A percentile compares a stretch with the other conserved stretches of the same genome.
Conservation (phyloP, 2,888 invertebrate species). For the Barypeithes pellucidus region DNA sequence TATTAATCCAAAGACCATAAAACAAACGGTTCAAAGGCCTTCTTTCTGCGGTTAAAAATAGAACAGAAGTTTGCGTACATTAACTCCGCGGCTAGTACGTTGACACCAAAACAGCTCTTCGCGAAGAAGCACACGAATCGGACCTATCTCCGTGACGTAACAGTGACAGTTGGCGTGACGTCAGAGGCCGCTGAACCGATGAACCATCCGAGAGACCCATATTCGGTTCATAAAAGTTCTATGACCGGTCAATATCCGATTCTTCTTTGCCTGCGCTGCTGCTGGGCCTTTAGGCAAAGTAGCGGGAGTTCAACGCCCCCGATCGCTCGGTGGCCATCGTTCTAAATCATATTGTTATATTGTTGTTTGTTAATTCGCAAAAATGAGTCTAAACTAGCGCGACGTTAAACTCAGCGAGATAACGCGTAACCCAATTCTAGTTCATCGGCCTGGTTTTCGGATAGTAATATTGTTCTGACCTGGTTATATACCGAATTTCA, state of each 20-base stretch:
- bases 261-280: slow-evolving; percentile 25
- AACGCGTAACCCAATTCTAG: slow-evolving; percentile 60
- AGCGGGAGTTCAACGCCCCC: slow-evolving; percentile 53
- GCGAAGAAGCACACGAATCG: slow-evolving; percentile 44
- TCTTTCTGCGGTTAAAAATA: slow-evolving; percentile 36
- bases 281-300: neutral
- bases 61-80: slow-evolving; percentile 33
- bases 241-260: slow-evolving; percentile 60
- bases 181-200: slow-evolving; percentile 59
- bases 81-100: slow-evolving; percentile 57
- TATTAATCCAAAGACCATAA: neutral
- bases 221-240: slow-evolving; percentile 72
- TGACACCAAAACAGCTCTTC: slow-evolving; percentile 61
- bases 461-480: slow-evolving; percentile 57
- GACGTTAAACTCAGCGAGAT: slow-evolving; percentile 56
- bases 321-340: slow-evolving; percentile 35
- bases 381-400: slow-evolving; percentile 57
- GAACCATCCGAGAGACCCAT: slow-evolving; percentile 65
- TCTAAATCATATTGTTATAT: slow-evolving; percentile 56
- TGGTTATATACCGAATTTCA: slow-evolving; percentile 55
- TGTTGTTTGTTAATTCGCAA: slow-evolving; percentile 59
- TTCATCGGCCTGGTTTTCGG: slow-evolving; percentile 59
- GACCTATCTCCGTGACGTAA: slow-evolving; percentile 64
- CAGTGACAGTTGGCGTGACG: slow-evolving; percentile 61
- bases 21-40: slow-evolving; percentile 3